These are phyloP conservation scores for Falco naumanni DNA, from an alignment of 2,797 vertebrate species.

Conservation along the genomic window DNA sequence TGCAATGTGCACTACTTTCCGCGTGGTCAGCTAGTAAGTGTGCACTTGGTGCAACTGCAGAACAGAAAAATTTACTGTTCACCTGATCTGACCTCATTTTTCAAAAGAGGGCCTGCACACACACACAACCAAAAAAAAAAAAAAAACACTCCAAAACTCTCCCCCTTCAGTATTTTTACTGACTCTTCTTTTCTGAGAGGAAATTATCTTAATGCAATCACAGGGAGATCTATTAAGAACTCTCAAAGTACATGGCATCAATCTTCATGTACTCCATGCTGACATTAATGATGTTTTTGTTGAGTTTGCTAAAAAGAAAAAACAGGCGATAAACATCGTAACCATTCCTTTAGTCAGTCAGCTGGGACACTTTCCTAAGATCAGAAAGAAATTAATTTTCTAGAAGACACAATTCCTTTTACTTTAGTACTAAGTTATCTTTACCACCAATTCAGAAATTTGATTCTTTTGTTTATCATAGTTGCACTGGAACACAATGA, in stretches of 20 bases:
- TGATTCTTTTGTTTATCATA: neutral
- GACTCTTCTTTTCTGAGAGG: neutral
- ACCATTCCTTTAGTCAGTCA: neutral
- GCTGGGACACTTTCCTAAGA: neutral
- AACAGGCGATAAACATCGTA: neutral
- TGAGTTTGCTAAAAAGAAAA: neutral
- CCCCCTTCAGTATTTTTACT: neutral
- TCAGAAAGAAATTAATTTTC: neutral
- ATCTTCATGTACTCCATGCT: neutral
- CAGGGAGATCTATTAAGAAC: neutral
- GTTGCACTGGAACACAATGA: neutral
- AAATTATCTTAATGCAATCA: neutral
- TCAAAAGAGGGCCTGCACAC: neutral
- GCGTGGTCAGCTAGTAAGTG: neutral
- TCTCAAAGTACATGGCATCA: neutral
- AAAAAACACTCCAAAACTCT: neutral
- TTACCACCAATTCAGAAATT: neutral
- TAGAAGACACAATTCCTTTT: neutral
- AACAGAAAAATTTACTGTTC: neutral
- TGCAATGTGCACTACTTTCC: neutral
- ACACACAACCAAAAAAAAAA: no score
- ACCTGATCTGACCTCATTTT: neutral
- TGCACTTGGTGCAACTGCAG: neutral
- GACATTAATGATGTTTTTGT: neutral
- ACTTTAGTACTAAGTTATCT: neutral